Evolutionary conservation across 2,797 vertebrate species (phyloP), one percentile per base, ranked within the genome.

Genomic region (Tolypeutes matacus): DNA sequence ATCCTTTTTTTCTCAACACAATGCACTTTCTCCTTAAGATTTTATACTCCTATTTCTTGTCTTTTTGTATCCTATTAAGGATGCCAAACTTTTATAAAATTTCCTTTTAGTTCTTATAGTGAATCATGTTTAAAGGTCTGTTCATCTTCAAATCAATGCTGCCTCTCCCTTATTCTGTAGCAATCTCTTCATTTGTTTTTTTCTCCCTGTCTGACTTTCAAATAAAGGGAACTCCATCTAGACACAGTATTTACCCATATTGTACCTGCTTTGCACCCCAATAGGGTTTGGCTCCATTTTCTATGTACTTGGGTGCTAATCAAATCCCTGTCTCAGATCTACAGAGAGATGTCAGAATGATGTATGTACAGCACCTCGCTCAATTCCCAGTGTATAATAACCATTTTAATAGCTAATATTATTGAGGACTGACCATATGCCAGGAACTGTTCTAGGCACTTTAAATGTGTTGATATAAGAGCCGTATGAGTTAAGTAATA

Each of bases 131-230:
- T 87, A 69, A 84, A 86, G 53, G 7, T 73, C 34, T 53, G 2
- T 4, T 73, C 53, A 60, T 42, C 49, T 82, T 85, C 25, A 89
- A 89, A 86, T 75, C 89, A 86, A 21, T 72, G 13, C 39, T 92
- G 75, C 60, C 18, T 85, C 27, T 94, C 65, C 15, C 15, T 86
- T 81, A 91, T 62, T 88, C 80, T 42, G 11, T 21, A 87, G 80
- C 46, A 86, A 46, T 21, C 51, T 91, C 89, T 93, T 83, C 46
- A 81, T 62, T 94, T 90, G 67, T 95, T 46, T 78, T 11, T 42
- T 53, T 62, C 31, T 65, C 7, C 36, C 80, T 64, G 20, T 92
- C 84, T 87, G 94, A 87, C 9, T 64, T 93, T 89, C 85, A 97
- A 91, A 76, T 72, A 93, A 89, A 83, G 70, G 34, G 72, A 93